Evolutionary conservation across 2,888 invertebrate species (phyloP).

Genomic region (Anoplius nigerrimus): DNA sequence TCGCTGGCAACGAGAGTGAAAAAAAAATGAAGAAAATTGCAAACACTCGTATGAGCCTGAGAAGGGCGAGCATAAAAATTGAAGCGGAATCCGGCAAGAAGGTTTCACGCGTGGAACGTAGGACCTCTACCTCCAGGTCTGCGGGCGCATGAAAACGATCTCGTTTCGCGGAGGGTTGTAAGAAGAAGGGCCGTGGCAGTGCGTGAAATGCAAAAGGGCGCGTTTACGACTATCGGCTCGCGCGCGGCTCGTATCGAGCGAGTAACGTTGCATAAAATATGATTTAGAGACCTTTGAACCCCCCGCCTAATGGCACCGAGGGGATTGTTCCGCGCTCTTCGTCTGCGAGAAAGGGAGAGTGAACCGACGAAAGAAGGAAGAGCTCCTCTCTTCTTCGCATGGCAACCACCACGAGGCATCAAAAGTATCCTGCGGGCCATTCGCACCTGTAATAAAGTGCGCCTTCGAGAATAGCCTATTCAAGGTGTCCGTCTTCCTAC

Average conservation of each 20-base stretch:
- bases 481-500: slow-evolving; percentile 26
- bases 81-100: too few species aligned
- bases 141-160: too few species aligned
- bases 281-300: slow-evolving; percentile 63
- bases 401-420: too few species aligned
- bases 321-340: slow-evolving; percentile 27
- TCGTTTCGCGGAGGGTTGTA: slow-evolving; percentile 11
- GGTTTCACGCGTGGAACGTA: too few species aligned
- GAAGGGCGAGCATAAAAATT: too few species aligned
- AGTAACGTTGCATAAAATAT: slow-evolving; percentile 62
- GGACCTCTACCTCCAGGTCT: too few species aligned
- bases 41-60: too few species aligned
- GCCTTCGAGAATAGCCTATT: slow-evolving; percentile 16
- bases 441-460: slow-evolving; percentile 51
- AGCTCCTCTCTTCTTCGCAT: too few species aligned
- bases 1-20: background rate
- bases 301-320: slow-evolving; percentile 39
- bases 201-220: slow-evolving; percentile 41
- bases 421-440: slow-evolving; percentile 21
- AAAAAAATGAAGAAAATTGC: background rate
- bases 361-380: too few species aligned
- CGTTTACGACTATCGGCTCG: slow-evolving; percentile 58
- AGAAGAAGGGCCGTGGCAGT: slow-evolving; percentile 20
- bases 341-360: too few species aligned
- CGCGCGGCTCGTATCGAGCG: slow-evolving; percentile 52